Percentiles rank a stretch among this genome's conserved stretches.
Conservation (phyloP, 2,888 invertebrate species). For the Lasioglossum calceatum region DNA sequence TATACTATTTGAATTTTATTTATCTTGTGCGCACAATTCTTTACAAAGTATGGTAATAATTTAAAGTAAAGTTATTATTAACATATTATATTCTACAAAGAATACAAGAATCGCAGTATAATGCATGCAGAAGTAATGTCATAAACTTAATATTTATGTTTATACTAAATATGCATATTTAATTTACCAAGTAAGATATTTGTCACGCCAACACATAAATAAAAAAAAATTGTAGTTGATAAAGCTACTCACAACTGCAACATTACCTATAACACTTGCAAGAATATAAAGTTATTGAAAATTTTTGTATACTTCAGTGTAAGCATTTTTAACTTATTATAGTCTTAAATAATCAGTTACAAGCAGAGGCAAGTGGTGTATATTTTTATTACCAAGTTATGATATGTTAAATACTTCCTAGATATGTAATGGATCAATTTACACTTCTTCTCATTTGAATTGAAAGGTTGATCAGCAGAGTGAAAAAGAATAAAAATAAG, state of each 20-base stretch:
- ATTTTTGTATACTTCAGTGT: constrained; percentile 17
- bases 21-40: constrained; percentile 40
- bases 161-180: constrained; percentile 67
- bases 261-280: constrained; percentile 40
- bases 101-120: constrained; percentile 24
- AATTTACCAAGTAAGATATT: constrained; percentile 70
- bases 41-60: constrained; percentile 21
- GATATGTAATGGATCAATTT: constrained; percentile 33
- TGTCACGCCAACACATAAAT: constrained; percentile 77
- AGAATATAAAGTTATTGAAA: constrained; percentile 45
- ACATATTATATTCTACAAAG: constrained; percentile 25
- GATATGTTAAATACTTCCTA: constrained; percentile 59
- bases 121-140: constrained; percentile 13
- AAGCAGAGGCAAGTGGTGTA: constrained; percentile 46
- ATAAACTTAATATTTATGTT: constrained; percentile 47
- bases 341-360: constrained; percentile 51
- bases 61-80: constrained; percentile 20
- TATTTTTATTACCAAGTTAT: constrained; percentile 38
- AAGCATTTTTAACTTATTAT: constrained; percentile 43
- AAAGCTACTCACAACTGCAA: constrained; percentile 52
- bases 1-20: constrained; percentile 32
- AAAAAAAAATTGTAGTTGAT: constrained; percentile 61
- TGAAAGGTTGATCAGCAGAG: constrained; percentile 17
- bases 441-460: constrained; percentile 28
- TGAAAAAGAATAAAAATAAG: constrained; percentile 3